Evolutionary conservation across 1,140 invertebrate genomes (phyloP).

Genomic region (Drosophila kanapiae): DNA sequence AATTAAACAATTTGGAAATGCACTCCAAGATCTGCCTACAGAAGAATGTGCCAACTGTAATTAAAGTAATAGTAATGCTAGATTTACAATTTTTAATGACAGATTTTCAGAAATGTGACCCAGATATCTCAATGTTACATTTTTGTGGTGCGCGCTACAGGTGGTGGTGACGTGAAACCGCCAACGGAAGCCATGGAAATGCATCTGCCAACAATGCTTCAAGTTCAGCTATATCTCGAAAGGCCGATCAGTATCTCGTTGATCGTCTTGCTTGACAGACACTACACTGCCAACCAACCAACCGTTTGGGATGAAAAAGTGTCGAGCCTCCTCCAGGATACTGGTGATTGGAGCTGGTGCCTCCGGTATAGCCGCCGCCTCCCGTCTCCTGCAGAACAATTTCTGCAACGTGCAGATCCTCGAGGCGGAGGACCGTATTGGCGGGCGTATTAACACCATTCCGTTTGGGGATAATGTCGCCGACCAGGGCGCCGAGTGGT

Average conservation of each 20-base stretch:
- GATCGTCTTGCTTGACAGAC: constrained; percentile 17
- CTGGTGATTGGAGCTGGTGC: constrained; percentile 87
- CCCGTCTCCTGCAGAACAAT: constrained; percentile 86
- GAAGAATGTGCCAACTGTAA: too few relatives aligned
- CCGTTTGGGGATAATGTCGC: constrained; percentile 87
- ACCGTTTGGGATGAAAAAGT: constrained; percentile 31
- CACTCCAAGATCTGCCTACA: too few relatives aligned
- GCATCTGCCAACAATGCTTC: constrained; percentile 2
- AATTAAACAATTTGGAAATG: too few relatives aligned
- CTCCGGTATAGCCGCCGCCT: constrained; percentile 87
- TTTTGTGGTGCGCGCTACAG: constrained; percentile 7
- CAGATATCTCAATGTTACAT: constrained; percentile 19
- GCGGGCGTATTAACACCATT: constrained; percentile 88
- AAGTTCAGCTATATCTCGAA: not conserved
- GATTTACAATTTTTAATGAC: not conserved
- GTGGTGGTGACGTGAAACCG: constrained; percentile 4
- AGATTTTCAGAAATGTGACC: not conserved
- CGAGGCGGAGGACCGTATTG: constrained; percentile 90
- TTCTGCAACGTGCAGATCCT: constrained; percentile 86
- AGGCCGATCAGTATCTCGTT: constrained; percentile 32
- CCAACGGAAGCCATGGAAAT: constrained; percentile 30
- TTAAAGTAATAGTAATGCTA: too few relatives aligned
- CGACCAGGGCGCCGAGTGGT: constrained; percentile 92
- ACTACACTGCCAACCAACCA: not conserved
- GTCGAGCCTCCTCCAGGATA: constrained; percentile 53